Evolutionary conservation across 92 coral and sea anemone genomes (phyloP), one percentile per base, ranked within the genome.

Genomic region (Porites cylindrica): DNA sequence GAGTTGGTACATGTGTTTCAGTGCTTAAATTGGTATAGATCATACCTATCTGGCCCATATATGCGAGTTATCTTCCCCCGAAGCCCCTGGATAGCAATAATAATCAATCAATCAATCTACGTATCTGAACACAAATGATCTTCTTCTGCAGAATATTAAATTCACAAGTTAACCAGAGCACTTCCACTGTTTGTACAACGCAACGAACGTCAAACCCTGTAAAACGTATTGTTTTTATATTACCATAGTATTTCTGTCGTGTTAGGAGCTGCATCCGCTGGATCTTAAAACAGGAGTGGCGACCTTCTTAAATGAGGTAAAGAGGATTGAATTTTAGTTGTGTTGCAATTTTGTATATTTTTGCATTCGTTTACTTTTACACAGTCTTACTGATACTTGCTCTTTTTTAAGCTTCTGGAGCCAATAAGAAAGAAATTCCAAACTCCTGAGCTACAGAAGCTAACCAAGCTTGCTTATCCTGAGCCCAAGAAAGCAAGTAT

Each of bases 381-480:
- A 62, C 6, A 18, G n/a, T 16, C n/a, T 7, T 62, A 16, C 8
- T 18, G 66, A 7, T 62, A n/a, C n/a, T 20, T 62, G 17, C 70
- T 78, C 17, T 59, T 21, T 70, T 32, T 63, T 14, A 18, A 97
- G 99, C 93, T 95, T 10, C 78, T 97, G 56, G 93, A 93, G 4
- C 99, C 99, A 74, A 92, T 97, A n/a, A 87, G 98, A 72, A 89
- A 97, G 69, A 97, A 95, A 85, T 97, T 97, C 86, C 93, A 95
- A 84, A 66, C 86, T 14, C 94, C 98, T 59, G 98, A 97, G 56
- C 92, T 97, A 52, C 91, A 88, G 91, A 92, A 95, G 75, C 70
- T 97, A 1, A 93, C 85, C 68, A 77, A 92, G 43, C 90, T 70
- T 54, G 99, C 99, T 38, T 97, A 97, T 66, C 99, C 98, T 54